Evolutionary conservation across 2,113 vertebrate species (phyloP), one percentile per base, ranked within the genome.

Genomic region (Chelonoidis abingdonii): DNA sequence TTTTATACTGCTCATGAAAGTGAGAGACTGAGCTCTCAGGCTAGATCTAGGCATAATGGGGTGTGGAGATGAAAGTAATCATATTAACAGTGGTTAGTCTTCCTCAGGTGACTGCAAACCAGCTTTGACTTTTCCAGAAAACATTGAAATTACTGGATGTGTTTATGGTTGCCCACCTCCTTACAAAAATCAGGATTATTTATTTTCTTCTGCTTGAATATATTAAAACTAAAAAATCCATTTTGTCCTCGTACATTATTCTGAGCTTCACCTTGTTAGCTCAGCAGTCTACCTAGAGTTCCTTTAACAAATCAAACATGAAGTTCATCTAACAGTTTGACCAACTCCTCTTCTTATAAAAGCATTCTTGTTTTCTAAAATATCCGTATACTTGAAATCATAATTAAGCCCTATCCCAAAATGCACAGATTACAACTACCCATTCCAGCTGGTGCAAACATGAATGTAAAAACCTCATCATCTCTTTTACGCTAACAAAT

Each of bases 31-130:
- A 94, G 84, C 80, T n/a, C 38, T 75, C 81, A 94, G 91, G 65
- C 85, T 29, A 25, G 89, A 93, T 24, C 5, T 24, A 31, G 82
- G 84, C 44, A 78, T 93, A 96, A 95, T 81, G 94, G 88, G 88
- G 86, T 91, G 87, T 4, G 52, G 91, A 84, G 19, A 9, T 93
- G 54, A 90, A 95, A 90, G 80, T 90, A 97, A 97, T 95, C 89
- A 97, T 85, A 85, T 95, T 97, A 95, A 94, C 88, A 97, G 96
- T 86, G 88, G 90, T 97, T 97, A 95, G 93, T 97, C 88, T 95
- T 90, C 65, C 80, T 83, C 84, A 87, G 95, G 8, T 86, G 89
- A 96, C 93, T 97, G 98, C 89, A 96, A 97, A 98, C 83, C 49
- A 97, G 49, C 69, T 85, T 86, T 89, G 91, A 97, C 87, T 96